A percentile compares a stretch with the other conserved stretches of the same genome.
phyloP scores from a whole-genome alignment of 2,797 vertebrate species.

The Poecilia wingei region DNA sequence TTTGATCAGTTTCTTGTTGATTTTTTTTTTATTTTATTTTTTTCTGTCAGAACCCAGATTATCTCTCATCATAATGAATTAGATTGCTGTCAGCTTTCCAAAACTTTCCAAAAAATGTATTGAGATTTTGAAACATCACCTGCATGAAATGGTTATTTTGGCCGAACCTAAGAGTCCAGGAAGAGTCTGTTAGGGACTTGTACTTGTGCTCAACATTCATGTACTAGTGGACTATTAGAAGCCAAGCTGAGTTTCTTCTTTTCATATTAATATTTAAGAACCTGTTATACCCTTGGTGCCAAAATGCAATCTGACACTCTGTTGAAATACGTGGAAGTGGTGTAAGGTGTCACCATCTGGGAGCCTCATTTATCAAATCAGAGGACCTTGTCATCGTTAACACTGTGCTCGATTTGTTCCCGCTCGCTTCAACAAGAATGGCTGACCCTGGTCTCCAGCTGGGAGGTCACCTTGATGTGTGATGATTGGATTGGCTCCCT shows the following conservation, averaged over 20 bases:
- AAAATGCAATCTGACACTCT: neutral
- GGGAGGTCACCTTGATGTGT: slow-evolving; percentile 7
- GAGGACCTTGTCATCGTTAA: neutral
- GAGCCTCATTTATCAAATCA: neutral
- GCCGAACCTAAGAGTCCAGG: neutral
- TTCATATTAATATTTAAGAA: neutral
- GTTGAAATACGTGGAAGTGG: neutral
- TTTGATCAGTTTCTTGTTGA: neutral
- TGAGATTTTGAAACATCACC: neutral
- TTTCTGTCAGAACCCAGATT: no score
- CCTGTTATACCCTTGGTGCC: neutral
- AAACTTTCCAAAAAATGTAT: neutral
- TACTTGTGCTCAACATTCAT: neutral
- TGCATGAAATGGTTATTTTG: neutral
- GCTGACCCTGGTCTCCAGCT: neutral
- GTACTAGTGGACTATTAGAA: neutral
- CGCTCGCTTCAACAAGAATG: neutral
- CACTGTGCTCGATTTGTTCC: neutral
- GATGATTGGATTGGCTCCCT: slow-evolving; percentile 35
- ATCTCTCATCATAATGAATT: neutral
- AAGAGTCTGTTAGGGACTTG: neutral
- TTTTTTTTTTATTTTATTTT: no score
- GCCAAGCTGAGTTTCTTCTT: neutral
- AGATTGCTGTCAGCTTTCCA: neutral
- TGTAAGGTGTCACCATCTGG: neutral